Conservation (phyloP, 2,113 vertebrate species). For the mouse (Mus musculus) region DNA sequence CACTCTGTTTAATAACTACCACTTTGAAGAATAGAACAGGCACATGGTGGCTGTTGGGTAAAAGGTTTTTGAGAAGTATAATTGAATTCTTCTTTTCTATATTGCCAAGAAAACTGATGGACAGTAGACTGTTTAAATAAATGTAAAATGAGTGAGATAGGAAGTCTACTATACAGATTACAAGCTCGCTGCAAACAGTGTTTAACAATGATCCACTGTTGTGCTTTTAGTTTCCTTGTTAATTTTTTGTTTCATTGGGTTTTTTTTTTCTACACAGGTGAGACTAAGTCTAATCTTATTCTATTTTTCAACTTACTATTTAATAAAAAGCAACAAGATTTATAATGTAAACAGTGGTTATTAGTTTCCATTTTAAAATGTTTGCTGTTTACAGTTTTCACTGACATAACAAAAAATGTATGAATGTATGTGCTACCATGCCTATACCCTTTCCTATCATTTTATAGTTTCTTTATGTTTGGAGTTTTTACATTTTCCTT, state of each 20-base stretch:
- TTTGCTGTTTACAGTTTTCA: background rate
- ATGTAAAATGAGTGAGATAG: background rate
- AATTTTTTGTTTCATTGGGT: conserved; percentile 55
- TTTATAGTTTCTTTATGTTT: background rate
- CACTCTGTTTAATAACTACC: background rate
- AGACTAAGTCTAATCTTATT: background rate
- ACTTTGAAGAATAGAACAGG: conserved; percentile 30
- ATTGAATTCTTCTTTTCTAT: conserved; percentile 14
- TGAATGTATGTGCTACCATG: background rate
- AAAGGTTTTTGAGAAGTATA: background rate
- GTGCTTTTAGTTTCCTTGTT: conserved; percentile 18
- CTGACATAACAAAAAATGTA: background rate
- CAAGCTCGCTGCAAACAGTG: background rate
- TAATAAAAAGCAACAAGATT: background rate
- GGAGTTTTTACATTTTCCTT: background rate
- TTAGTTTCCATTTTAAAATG: background rate
- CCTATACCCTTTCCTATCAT: background rate
- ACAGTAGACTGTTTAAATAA: background rate
- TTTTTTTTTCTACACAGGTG: conserved; percentile 64
- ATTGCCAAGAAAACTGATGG: background rate
- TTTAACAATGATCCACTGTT: background rate
- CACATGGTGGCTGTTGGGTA: conserved; percentile 32
- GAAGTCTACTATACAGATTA: background rate
- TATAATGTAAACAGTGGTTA: background rate
- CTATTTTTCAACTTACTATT: background rate